phyloP scores from a whole-genome alignment of 2,888 invertebrate species.

The Idaea straminata region DNA sequence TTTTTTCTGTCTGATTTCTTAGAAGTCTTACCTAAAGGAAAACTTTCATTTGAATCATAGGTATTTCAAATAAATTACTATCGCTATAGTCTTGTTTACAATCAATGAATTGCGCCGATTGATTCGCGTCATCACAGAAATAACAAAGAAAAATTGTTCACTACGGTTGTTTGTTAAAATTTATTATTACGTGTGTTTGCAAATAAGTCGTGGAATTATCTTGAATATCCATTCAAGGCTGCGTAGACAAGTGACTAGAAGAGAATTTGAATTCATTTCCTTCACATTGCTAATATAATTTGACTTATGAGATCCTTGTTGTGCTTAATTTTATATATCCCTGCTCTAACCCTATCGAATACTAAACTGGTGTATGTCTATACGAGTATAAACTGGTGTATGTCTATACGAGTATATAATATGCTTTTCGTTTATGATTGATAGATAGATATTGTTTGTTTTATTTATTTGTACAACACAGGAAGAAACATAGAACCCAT shows the following conservation, averaged over 20 bases:
- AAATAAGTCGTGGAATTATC: conserved; percentile 9
- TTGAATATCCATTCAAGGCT: background rate
- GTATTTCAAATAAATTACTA: too few relatives aligned
- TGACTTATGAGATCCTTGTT: background rate
- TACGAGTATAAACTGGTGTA: background rate
- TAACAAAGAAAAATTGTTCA: conserved; percentile 19
- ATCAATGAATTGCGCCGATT: background rate
- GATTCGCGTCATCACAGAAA: conserved; percentile 20
- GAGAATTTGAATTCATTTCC: background rate
- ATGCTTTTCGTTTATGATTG: background rate
- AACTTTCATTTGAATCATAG: too few relatives aligned
- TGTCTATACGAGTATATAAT: background rate
- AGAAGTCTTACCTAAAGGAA: too few relatives aligned
- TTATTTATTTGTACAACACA: too few relatives aligned
- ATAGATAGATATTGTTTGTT: background rate
- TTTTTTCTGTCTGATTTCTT: too few relatives aligned
- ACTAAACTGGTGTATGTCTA: background rate
- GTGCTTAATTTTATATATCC: background rate
- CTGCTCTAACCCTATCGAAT: background rate
- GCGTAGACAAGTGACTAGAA: background rate
- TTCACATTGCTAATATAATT: background rate
- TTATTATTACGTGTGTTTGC: conserved; percentile 18
- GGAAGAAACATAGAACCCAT: too few relatives aligned
- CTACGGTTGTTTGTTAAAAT: conserved; percentile 18
- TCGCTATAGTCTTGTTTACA: too few relatives aligned